Evolutionary conservation across 2,888 invertebrate species (phyloP), one percentile per base, ranked within the genome.

Genomic region (Folsomia manolachei): DNA sequence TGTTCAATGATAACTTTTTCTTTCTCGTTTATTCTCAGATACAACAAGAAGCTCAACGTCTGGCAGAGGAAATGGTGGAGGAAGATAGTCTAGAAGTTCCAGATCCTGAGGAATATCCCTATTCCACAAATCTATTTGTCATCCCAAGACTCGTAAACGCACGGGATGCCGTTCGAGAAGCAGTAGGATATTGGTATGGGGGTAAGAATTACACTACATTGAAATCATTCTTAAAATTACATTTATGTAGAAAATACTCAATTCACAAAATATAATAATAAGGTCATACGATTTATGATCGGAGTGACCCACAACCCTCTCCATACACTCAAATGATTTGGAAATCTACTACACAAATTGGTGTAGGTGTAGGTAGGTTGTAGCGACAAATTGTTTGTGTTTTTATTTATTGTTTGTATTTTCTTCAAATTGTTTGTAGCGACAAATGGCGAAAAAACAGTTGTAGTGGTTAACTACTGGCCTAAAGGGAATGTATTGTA

Each of bases 101-200:
- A 14, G 66, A 66, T 39, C 7, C 39, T 9, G 7, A 19, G 39
- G 64, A 74, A 19, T 71, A 71, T 53, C 66, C 69, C 9, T 76
- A 74, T 24, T 72, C 74, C 1, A 26, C 70, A 19, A 76, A 74
- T 64, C 66, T 74, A n/a, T 76, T 71, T 63, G 68, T 69, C 11
- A 25, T 76, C 9, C 76, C 73, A 23, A 72, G 71, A 24, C 66
- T 63, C 9, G 64, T 74, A 0, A 63, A 72, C 4, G 63, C 73
- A 0, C 1, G 65, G 1, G 71, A 76, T n/a, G 76, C 76, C 14
- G 76, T 76, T 2, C 71, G 76, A n/a, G 73, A 74, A 71, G 76
- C 76, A 9, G 69, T 74, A 7, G 71, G 73, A 52, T 76, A 71
- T 70, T 76, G 76, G 76, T 76, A 76, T 64, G 60, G 74, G 39